A percentile compares a stretch with the other conserved stretches of the same genome.
phyloP scores from a whole-genome alignment of 1,140 invertebrate genomes.

The Drosophila albomicans region DNA sequence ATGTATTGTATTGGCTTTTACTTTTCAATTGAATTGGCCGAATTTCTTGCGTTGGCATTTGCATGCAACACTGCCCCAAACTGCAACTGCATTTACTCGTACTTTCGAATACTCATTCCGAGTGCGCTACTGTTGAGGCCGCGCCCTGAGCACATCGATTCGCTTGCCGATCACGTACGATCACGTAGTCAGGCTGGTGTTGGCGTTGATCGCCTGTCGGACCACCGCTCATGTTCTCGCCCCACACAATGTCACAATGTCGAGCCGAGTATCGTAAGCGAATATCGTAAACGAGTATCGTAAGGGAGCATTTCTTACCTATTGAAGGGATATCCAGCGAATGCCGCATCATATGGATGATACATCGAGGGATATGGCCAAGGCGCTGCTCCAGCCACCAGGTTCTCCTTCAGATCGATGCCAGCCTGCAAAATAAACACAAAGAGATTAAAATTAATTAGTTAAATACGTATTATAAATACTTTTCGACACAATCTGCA shows the following conservation, averaged over 20 bases:
- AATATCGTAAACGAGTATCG: too few species aligned
- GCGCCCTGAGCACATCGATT: constrained; percentile 36
- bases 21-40: constrained; percentile 32
- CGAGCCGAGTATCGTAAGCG: too few species aligned
- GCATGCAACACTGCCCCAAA: constrained; percentile 14
- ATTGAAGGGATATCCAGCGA: constrained; percentile 95
- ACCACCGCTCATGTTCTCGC: constrained; percentile 69
- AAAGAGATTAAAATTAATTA: constrained; percentile 11
- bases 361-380: constrained; percentile 96
- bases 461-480: constrained; percentile 7
- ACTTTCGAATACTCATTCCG: neutral
- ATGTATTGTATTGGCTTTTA: constrained; percentile 19
- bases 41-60: constrained; percentile 40
- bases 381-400: constrained; percentile 91
- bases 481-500: constrained; percentile 34
- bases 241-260: constrained; percentile 23
- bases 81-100: constrained; percentile 6
- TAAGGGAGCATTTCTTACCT: constrained; percentile 88
- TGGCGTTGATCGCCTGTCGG: constrained; percentile 71
- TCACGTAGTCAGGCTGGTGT: constrained; percentile 37
- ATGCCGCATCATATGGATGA: constrained; percentile 94
- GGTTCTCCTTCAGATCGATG: constrained; percentile 94
- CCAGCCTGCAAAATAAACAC: constrained; percentile 85
- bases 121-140: constrained; percentile 21
- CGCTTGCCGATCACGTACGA: constrained; percentile 60